These are phyloP conservation scores for Onthophagus taurus DNA, from an alignment of 1,140 invertebrate genomes.

Conservation along the genomic window DNA sequence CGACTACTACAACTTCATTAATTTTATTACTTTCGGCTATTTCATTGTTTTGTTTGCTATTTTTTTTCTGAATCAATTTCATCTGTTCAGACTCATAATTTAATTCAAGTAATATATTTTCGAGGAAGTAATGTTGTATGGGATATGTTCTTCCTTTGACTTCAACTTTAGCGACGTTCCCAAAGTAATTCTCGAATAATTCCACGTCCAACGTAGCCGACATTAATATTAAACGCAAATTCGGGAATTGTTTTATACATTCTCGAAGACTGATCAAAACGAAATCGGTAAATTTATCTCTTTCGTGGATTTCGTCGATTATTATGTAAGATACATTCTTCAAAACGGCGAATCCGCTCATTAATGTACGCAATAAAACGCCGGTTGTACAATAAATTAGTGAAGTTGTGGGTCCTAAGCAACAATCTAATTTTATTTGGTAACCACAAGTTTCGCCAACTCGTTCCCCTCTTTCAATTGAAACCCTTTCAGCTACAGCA, in stretches of 20 bases:
- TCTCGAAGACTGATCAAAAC: conserved; percentile 77
- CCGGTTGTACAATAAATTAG: conserved; percentile 89
- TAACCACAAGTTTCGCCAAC: conserved; percentile 87
- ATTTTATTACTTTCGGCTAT: too few relatives aligned
- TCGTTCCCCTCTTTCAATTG: conserved; percentile 77
- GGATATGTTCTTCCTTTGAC: conserved; percentile 72
- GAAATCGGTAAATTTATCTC: conserved; percentile 89
- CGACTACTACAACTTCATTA: conserved; percentile 4
- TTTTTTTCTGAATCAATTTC: background rate
- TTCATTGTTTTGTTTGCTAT: conserved; percentile 18
- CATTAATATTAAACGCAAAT: conserved; percentile 83
- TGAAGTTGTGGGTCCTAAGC: conserved; percentile 69
- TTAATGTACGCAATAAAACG: conserved; percentile 76
- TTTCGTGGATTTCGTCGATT: conserved; percentile 91
- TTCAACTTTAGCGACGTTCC: conserved; percentile 57
- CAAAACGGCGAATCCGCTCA: conserved; percentile 52
- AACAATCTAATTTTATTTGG: conserved; percentile 81
- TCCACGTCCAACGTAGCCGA: conserved; percentile 83
- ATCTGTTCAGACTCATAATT: conserved; percentile 61
- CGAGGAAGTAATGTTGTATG: conserved; percentile 71
- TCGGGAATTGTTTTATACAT: conserved; percentile 56
- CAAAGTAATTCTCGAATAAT: conserved; percentile 66
- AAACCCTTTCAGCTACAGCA: conserved; percentile 69
- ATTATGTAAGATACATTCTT: conserved; percentile 70
- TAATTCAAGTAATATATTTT: conserved; percentile 68